Base-by-base conservation (phyloP, 2,888 invertebrate genomes). In the Mythimna ferrago region DNA sequence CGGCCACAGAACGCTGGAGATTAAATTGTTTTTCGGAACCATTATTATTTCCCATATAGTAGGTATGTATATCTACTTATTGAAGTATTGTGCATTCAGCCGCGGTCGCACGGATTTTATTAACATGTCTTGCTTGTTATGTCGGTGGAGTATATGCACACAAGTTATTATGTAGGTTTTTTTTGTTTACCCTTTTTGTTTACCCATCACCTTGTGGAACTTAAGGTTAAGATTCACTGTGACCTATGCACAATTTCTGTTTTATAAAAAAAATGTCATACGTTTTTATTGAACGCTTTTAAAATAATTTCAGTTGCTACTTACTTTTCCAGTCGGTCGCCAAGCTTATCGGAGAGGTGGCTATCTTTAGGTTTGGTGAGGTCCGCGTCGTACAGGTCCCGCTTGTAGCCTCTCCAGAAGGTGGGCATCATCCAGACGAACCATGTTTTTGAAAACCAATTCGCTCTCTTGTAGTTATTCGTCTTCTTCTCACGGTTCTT, bases 291-390 rank as follows among this genome's bases (percentile, higher is more conserved):
- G 21, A 26, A 14, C 4, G 14, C 7, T 26, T 14, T 56, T 56
- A 35, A 72, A 60, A 54, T 48, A 48, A 32, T 48, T 48, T 53
- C 21, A 64, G 10, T 11, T n/a, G 9, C 38, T 66, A 94, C 96
- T 96, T 92, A 97, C 97, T 93, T 96, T 89, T 97, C 97, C 7
- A 98, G 94, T 79, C 96, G 96, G 81, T 97, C 96, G n/a, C 97
- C 97, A 54, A 98, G 95, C 86, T 94, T 92, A 81, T 97, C 96
- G 0, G 97, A 97, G 77, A 95, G 95, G 88, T 98, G 98, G 87
- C 96, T 97, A 58, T 97, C 96, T 78, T 98, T 96, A 26, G 98
- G 97, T 88, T 97, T 96, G 51, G 97, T 97, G 79, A 98, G 96
- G 93, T 98, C 98, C 58, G 97, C 93, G 73, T 97, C 96, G 88